phyloP scores from a whole-genome alignment of 2,888 invertebrate species.

The Agrypnus murinus region DNA sequence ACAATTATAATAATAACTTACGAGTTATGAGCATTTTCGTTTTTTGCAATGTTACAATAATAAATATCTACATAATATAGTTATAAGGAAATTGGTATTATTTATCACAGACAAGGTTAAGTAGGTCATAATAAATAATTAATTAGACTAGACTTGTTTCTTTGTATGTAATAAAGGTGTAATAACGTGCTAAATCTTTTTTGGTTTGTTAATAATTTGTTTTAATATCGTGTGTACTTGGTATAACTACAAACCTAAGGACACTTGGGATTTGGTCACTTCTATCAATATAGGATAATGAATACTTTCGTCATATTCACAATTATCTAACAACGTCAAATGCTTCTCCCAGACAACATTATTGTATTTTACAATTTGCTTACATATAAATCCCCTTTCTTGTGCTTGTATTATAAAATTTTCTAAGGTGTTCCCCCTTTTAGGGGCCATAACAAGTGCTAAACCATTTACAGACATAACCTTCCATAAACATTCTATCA shows the following conservation, averaged over 20 bases:
- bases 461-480: slow-evolving; percentile 77
- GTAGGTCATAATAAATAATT: slow-evolving; percentile 66
- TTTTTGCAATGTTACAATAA: slow-evolving; percentile 46
- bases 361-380: slow-evolving; percentile 77
- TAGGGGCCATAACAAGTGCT: slow-evolving; percentile 85
- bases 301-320: slow-evolving; percentile 80
- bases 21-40: slow-evolving; percentile 56
- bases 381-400: slow-evolving; percentile 75
- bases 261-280: slow-evolving; percentile 74
- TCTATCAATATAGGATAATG: slow-evolving; percentile 83
- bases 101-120: slow-evolving; percentile 71
- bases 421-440: slow-evolving; percentile 81
- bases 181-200: slow-evolving; percentile 45
- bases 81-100: slow-evolving; percentile 69
- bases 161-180: slow-evolving; percentile 15
- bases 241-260: slow-evolving; percentile 63
- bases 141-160: slow-evolving; percentile 51
- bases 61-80: slow-evolving; percentile 53
- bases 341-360: slow-evolving; percentile 81
- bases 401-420: slow-evolving; percentile 79
- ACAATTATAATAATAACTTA: slow-evolving; percentile 48
- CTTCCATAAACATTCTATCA: slow-evolving; percentile 80
- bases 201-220: slow-evolving; percentile 18
- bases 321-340: slow-evolving; percentile 75
- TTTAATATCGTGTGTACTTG: slow-evolving; percentile 41